Evolutionary conservation across 1,140 invertebrate species (phyloP).

Genomic region (Asobara japonica): DNA sequence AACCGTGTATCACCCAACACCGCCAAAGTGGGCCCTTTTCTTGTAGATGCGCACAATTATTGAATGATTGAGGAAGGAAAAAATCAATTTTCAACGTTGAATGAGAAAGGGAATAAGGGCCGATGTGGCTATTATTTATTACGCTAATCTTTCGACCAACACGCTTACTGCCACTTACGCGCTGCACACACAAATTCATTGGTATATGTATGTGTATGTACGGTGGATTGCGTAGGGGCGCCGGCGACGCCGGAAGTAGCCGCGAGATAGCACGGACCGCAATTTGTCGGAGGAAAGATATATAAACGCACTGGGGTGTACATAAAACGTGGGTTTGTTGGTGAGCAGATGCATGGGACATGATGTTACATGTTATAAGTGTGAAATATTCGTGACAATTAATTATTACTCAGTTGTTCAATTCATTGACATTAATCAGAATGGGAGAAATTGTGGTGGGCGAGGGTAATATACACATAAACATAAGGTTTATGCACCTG

Average conservation of each 20-base stretch:
- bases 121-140: conserved; percentile 43
- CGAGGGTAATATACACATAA: neutral
- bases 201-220: neutral
- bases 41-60: too few species aligned
- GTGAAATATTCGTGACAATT: neutral
- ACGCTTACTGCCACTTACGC: conserved; percentile 23
- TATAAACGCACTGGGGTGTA: conserved; percentile 8
- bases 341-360: conserved; percentile 29
- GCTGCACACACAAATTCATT: conserved; percentile 13
- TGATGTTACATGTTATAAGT: too few species aligned
- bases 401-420: too few species aligned
- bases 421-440: neutral
- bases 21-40: too few species aligned
- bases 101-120: neutral
- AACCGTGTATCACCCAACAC: too few species aligned
- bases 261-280: conserved; percentile 40
- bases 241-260: conserved; percentile 38
- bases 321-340: conserved; percentile 16
- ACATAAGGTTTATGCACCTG: conserved; percentile 29
- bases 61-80: too few species aligned
- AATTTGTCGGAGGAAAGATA: conserved; percentile 40
- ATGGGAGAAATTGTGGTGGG: too few species aligned
- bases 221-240: conserved; percentile 9
- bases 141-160: conserved; percentile 33
- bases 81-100: neutral